Base-by-base conservation (phyloP, 2,888 invertebrate genomes). In the Odontocerum albicorne region DNA sequence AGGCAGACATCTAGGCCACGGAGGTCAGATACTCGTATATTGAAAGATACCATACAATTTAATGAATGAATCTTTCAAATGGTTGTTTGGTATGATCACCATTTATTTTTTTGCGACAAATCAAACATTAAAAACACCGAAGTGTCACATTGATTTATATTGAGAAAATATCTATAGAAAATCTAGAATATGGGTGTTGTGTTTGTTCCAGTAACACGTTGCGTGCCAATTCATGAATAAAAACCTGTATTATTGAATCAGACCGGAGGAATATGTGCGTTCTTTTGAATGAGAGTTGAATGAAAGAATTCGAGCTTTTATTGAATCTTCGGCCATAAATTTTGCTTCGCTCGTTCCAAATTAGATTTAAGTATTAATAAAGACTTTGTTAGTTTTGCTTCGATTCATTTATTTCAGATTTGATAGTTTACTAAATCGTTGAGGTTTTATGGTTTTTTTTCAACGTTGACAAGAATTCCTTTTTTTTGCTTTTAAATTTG, bases 171-270 rank as follows among this genome's bases (percentile, higher is more conserved):
- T 54, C 50, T 42, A 50, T 50, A 36, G 42, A 52, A 31, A 38
- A 13, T 21, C 44, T 35, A 31, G 42, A 43, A 43, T 32, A 42
- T 42, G 42, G 33, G 43, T 46, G 52, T 47, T 53, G 38, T 49
- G 49, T 57, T 46, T 56, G 38, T 40, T 55, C 32, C 50, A 16
- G 49, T 50, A 53, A 55, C 50, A 36, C 36, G 51, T 49, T 49
- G 27, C 39, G 47, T 22, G 45, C 4, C 47, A 33, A 20, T 27
- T 35, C 19, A 6, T 46, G 46, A 46, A 35, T 17, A 55, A 42
- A 38, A 58, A 58, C 58, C 58, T 58, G 58, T 58, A 55, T 38
- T 36, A 55, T 55, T 55, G 40, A 58, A 58, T 47, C 42, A 45
- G 10, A 27, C 33, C 13, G 39, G 27, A 19, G 21, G 39, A 39